Percentiles rank a stretch among this genome's conserved stretches.
These are phyloP conservation scores for Balaeniceps rex DNA, from an alignment of 2,113 vertebrate genomes.

Conservation along the genomic window DNA sequence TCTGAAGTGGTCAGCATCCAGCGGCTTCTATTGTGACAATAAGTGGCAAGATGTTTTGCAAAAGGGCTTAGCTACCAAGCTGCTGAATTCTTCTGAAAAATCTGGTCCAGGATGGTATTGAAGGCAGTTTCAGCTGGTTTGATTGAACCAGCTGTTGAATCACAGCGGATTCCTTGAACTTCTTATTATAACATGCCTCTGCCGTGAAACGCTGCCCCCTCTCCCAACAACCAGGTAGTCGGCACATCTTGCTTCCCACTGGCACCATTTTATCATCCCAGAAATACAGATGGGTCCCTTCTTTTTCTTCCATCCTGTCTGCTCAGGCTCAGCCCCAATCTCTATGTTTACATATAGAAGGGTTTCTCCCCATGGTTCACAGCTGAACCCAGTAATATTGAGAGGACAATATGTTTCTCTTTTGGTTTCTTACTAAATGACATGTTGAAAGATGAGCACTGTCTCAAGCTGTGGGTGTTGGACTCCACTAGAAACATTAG, in stretches of 20 bases:
- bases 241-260: neutral
- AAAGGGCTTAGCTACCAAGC: slow-evolving; percentile 57
- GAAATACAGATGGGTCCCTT: neutral
- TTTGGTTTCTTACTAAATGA: neutral
- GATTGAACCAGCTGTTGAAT: slow-evolving; percentile 46
- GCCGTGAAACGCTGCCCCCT: neutral
- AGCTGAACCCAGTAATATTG: neutral
- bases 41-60: slow-evolving; percentile 65
- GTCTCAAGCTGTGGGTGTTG: neutral
- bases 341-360: neutral
- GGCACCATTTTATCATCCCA: neutral
- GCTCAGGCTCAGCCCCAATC: neutral
- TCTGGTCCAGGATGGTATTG: slow-evolving; percentile 62
- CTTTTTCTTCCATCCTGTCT: neutral
- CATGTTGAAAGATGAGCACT: neutral
- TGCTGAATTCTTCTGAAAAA: slow-evolving; percentile 57
- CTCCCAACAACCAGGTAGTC: neutral
- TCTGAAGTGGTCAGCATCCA: slow-evolving; percentile 68
- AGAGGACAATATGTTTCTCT: neutral
- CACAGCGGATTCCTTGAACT: neutral
- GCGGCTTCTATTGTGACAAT: slow-evolving; percentile 63
- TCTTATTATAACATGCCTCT: neutral
- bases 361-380: neutral
- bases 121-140: slow-evolving; percentile 60
- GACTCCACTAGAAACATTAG: neutral